Evolutionary conservation across 2,113 vertebrate species (phyloP), one percentile per base, ranked within the genome.

Genomic region (Glaucidium brasilianum): DNA sequence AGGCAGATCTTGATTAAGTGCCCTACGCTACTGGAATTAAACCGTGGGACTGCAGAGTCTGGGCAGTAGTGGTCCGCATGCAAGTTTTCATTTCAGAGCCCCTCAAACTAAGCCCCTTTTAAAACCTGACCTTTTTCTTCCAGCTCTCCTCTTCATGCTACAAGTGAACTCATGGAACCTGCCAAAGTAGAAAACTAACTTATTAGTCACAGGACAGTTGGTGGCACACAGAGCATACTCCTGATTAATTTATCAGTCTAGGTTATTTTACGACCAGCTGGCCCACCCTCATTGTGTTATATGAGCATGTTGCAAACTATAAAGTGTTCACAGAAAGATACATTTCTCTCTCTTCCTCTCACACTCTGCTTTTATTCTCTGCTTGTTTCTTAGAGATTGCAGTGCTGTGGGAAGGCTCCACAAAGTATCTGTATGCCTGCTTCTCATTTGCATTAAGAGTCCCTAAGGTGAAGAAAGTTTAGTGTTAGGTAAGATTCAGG

Each of bases 1-100:
- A 93, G 79, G 76, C 85, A 93, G 56, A 73, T 29, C 79, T 74
- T 67, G n/a, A 89, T 91, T 86, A 91, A 91, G 47, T 35, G 76
- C 79, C 84, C 59, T n/a, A 71, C 92, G 68, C 64, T 88, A 71
- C 55, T 90, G 79, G 79, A 83, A 90, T 94, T 77, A 77, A 93
- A 55, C 78, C 23, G 41, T 39, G 85, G 55, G 55, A 47, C 85
- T 86, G 75, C 68, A 77, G 62, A 79, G 13, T 27, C 82, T 72
- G 55, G 25, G 75, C 76, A 80, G 79, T 6, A 88, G 75, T 8
- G 63, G 63, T 74, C 75, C 43, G 23, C 53, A 32, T 2, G 18
- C 23, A 78, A 91, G 76, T 81, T 94, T 68, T 59, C 72, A 86
- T 95, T 88, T 88, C 92, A 89, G 73, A 87, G 43, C 9, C 10